Evolutionary conservation across 2,888 invertebrate species (phyloP).

Genomic region (Diadegma fenestrale): DNA sequence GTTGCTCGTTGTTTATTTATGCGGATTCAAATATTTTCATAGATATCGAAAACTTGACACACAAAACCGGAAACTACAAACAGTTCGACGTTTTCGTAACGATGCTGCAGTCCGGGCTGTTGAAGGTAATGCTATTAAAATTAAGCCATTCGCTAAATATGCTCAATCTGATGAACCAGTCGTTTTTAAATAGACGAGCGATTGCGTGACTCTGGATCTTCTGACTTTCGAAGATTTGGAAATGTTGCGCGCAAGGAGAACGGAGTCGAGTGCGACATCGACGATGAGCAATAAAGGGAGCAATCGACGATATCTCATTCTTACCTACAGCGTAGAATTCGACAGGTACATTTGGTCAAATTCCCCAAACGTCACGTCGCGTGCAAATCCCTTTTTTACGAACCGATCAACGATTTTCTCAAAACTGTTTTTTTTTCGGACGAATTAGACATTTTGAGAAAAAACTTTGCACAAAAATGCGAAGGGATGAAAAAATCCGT

Average conservation of each 20-base stretch:
- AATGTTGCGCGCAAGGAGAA: conserved; percentile 83
- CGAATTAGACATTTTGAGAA: not conserved
- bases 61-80: conserved; percentile 87
- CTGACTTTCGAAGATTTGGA: conserved; percentile 86
- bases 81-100: conserved; percentile 86
- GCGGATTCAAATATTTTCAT: conserved; percentile 53
- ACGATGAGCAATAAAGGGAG: conserved; percentile 76
- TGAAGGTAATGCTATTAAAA: conserved; percentile 83
- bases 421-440: not conserved
- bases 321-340: conserved; percentile 86
- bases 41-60: conserved; percentile 87
- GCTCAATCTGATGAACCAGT: conserved; percentile 44
- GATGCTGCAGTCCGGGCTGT: conserved; percentile 86
- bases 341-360: conserved; percentile 82
- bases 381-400: not conserved
- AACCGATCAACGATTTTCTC: not conserved
- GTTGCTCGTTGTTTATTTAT: not conserved
- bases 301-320: conserved; percentile 86
- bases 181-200: conserved; percentile 84
- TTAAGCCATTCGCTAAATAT: not conserved
- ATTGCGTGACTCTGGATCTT: conserved; percentile 86
- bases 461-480: not conserved
- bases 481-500: not conserved
- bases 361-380: not conserved
- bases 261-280: conserved; percentile 77